Conservation (phyloP, 2,797 vertebrate genomes). For the Mycteria americana region DNA sequence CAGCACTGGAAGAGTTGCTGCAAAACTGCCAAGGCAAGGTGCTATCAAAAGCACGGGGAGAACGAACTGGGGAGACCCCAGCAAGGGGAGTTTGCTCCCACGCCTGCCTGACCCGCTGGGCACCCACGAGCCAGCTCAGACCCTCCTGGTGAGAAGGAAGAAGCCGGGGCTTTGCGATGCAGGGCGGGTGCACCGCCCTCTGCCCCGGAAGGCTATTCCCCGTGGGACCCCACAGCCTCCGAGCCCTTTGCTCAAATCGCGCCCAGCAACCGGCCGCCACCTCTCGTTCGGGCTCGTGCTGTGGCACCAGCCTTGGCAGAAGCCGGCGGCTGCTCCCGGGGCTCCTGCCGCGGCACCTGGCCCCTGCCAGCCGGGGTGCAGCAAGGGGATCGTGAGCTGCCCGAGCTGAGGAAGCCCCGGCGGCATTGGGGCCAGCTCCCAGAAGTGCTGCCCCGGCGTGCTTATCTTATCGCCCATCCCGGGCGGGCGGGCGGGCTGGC, state of each 20-base stretch:
- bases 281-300: not conserved
- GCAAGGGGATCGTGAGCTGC: not conserved
- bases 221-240: not conserved
- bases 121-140: not conserved
- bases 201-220: not conserved
- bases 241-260: not conserved
- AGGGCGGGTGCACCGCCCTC: rapidly evolving
- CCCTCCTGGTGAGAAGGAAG: not conserved
- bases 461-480: not conserved
- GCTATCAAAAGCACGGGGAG: rapidly evolving
- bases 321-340: not conserved
- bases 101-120: rapidly evolving
- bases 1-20: not conserved
- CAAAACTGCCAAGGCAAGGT: not conserved
- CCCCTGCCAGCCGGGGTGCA: not conserved
- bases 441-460: rapidly evolving
- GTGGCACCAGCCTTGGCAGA: not conserved
- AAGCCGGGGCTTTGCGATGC: rapidly evolving
- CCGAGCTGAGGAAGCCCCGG: not conserved
- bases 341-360: not conserved
- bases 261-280: not conserved
- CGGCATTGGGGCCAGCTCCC: not conserved
- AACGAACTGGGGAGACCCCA: not conserved
- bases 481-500: rapidly evolving
- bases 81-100: not conserved